Evolutionary conservation across 2,888 invertebrate species (phyloP), one percentile per base, ranked within the genome.

Genomic region (Phyto melanocephala): DNA sequence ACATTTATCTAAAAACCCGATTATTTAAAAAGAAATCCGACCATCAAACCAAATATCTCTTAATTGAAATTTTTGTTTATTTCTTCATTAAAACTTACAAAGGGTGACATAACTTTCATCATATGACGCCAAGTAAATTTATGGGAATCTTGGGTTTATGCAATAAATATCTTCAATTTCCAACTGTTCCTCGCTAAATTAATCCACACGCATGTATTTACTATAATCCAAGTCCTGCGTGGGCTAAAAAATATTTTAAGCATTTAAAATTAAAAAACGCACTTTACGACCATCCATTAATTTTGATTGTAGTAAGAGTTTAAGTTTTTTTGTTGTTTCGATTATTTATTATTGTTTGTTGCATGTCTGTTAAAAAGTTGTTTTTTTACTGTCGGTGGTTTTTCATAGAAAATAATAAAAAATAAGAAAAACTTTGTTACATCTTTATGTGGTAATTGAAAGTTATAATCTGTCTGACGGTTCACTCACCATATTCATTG

Each of bases 361-460:
- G 54, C 45, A 45, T 45, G 35, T 40, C 13, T 45, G 45, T 20
- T 37, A 24, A 20, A 37, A 24, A 47, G 3, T 35, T 37, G 54
- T 52, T 40, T 47, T 58, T 58, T 33, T 7, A 15, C 35, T 54
- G 45, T 67, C 52, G n/a, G 58, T 42, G 35, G 35, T 60, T 37
- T 67, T 35, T 52, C 6, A 28, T 28, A 45, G 28, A 45, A 54
- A 42, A 17, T 10, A 54, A 28, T 42, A 28, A 58, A 50, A 60
- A 60, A 35, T 45, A 68, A 62, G 20, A 58, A 50, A 52, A 63
- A 45, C 20, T 68, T 52, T 52, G 60, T 77, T 78, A 77, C 56
- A 71, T 63, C 70, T 71, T 70, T 42, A 52, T 79, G 71, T 58
- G 58, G 71, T 52, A 79, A 72, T 52, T 79, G 52, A 79, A 67